Percentiles rank a stretch among this genome's conserved stretches.
phyloP scores from a whole-genome alignment of 2,797 vertebrate species.

The Molossus molossus region DNA sequence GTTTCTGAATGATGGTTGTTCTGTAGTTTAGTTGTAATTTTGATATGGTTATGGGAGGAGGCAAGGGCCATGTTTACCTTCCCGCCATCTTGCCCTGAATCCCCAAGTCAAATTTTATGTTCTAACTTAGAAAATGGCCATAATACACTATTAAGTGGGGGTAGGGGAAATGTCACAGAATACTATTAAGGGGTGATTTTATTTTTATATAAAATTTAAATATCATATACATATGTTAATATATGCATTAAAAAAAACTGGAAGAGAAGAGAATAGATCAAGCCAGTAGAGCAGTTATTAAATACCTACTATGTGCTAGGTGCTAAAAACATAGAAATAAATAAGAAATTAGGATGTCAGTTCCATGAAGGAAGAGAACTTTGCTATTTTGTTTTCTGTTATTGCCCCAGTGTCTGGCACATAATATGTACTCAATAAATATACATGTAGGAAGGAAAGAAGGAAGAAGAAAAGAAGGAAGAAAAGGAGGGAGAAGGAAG shows the following conservation, averaged over 20 bases:
- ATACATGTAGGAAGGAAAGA: background rate
- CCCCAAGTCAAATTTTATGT: background rate
- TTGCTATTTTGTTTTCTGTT: background rate
- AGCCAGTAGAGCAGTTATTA: background rate
- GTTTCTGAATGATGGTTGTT: no score
- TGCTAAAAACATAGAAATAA: background rate
- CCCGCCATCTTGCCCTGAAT: no score
- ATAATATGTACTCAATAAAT: background rate
- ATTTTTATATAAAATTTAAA: constrained; percentile 44
- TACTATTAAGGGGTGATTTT: background rate
- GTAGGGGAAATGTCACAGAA: background rate
- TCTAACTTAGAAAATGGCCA: background rate
- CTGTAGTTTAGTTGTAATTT: no score
- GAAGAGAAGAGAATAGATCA: background rate
- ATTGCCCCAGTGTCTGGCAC: background rate
- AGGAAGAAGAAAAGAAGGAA: background rate
- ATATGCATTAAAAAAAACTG: background rate
- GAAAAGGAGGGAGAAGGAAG: background rate
- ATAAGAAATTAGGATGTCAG: constrained; percentile 28
- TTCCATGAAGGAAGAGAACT: constrained; percentile 1
- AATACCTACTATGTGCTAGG: background rate
- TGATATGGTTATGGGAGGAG: no score
- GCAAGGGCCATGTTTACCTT: no score
- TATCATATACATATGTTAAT: background rate
- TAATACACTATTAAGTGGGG: background rate